Conservation (phyloP, 2,797 vertebrate species). For the Meriones psammophilus region DNA sequence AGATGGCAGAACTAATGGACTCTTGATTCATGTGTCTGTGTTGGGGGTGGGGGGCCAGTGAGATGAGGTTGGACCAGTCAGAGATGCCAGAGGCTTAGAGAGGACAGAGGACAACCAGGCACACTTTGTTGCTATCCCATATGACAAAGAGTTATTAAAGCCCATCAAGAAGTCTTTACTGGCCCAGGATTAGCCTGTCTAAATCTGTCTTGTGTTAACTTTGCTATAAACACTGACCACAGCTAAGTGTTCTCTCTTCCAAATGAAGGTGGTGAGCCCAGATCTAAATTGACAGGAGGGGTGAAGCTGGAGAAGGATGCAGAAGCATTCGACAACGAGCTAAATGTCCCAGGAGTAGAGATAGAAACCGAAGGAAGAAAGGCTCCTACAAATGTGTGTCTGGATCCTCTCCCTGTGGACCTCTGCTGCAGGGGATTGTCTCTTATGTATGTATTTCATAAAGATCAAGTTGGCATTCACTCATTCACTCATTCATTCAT, state of each 20-base stretch:
- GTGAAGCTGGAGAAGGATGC: background rate
- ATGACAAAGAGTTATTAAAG: background rate
- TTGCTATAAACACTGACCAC: background rate
- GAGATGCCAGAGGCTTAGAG: background rate
- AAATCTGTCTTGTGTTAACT: background rate
- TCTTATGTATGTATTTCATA: background rate
- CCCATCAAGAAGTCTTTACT: constrained; percentile 7
- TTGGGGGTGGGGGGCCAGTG: background rate
- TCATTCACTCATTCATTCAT: background rate
- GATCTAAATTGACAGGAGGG: background rate
- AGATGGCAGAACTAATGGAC: background rate
- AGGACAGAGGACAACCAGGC: background rate
- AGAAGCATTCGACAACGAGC: background rate
- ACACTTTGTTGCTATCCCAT: background rate
- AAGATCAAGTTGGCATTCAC: background rate
- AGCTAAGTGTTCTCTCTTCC: background rate
- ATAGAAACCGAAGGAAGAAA: background rate
- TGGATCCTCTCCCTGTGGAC: background rate
- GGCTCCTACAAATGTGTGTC: background rate
- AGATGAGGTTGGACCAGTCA: background rate
- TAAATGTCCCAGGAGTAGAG: background rate
- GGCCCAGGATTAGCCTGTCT: background rate
- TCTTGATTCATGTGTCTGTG: background rate
- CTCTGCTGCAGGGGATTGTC: background rate
- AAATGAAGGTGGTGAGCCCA: background rate